Percentiles rank a stretch among this genome's conserved stretches.
Evolutionary conservation across 2,113 vertebrate species (phyloP).

Genomic region (Chiloscyllium plagiosum): DNA sequence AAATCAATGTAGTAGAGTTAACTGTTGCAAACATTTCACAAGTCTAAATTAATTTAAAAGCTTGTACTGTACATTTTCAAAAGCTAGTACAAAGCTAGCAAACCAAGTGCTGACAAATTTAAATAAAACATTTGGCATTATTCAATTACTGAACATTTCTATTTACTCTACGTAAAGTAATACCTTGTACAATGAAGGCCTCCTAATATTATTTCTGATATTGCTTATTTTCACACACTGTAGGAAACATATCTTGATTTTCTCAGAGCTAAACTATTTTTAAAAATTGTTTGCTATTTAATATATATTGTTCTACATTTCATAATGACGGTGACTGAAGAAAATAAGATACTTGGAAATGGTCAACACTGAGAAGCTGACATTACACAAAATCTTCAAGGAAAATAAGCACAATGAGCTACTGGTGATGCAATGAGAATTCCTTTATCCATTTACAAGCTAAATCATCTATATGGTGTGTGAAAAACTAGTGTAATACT

Average conservation of each 20-base stretch:
- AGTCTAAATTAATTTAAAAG: not conserved
- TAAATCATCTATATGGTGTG: not conserved
- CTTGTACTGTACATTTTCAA: not conserved
- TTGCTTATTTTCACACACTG: not conserved
- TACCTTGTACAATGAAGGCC: not conserved
- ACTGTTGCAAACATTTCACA: conserved; percentile 28
- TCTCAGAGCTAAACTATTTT: not conserved
- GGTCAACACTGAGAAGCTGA: not conserved
- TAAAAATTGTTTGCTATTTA: not conserved
- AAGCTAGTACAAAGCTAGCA: not conserved
- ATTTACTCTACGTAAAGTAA: not conserved
- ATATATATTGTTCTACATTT: no score
- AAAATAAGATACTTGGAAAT: not conserved
- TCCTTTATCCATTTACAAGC: not conserved
- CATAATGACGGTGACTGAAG: not conserved
- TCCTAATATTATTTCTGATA: not conserved
- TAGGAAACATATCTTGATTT: not conserved
- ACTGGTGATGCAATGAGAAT: not conserved
- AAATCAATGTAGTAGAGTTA: not conserved
- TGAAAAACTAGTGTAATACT: not conserved
- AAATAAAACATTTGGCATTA: not conserved
- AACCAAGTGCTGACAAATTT: not conserved
- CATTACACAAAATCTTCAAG: not conserved
- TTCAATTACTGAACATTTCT: not conserved
- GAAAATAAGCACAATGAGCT: not conserved